phyloP scores from a whole-genome alignment of 64 coral and sea anemone species.

The Platygyra sinensis region DNA sequence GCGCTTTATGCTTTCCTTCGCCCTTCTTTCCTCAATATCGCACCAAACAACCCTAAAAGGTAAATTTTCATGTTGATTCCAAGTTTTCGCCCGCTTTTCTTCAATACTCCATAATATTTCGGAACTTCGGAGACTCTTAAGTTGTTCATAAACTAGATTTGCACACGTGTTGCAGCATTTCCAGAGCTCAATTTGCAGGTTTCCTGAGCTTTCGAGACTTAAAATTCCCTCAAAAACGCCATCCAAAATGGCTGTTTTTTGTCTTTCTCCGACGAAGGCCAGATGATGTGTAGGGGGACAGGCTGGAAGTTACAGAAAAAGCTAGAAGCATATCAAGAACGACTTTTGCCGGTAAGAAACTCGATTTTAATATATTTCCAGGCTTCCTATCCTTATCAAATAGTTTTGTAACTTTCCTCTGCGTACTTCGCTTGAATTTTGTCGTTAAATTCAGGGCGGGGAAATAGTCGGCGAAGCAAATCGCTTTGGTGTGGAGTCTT shows the following conservation, averaged over 20 bases:
- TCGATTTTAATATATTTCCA: conserved; percentile 87
- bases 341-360: conserved; percentile 95
- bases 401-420: conserved; percentile 99
- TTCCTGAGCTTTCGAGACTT: conserved; percentile 94
- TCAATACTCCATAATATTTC: conserved; percentile 63
- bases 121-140: conserved; percentile 47
- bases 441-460: conserved; percentile 93
- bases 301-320: conserved; percentile 57
- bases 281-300: conserved; percentile 77
- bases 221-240: conserved; percentile 96
- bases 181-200: conserved; percentile 96
- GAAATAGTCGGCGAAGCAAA: conserved; percentile 77
- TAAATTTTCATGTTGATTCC: conserved; percentile 91
- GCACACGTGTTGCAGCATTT: conserved; percentile 95
- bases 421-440: conserved; percentile 86
- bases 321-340: conserved; percentile 65
- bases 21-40: conserved; percentile 99
- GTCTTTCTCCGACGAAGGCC: conserved; percentile 84
- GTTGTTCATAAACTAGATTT: conserved; percentile 70
- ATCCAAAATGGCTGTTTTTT: conserved; percentile 99
- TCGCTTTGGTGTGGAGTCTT: conserved; percentile 38
- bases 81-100: conserved; percentile 80
- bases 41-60: conserved; percentile 99
- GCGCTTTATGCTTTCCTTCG: conserved; percentile 99
- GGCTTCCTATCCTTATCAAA: conserved; percentile 93